Percentiles rank a stretch among this genome's conserved stretches.
Evolutionary conservation across 2,888 invertebrate genomes (phyloP).

Genomic region (Strigamia transsilvanica): DNA sequence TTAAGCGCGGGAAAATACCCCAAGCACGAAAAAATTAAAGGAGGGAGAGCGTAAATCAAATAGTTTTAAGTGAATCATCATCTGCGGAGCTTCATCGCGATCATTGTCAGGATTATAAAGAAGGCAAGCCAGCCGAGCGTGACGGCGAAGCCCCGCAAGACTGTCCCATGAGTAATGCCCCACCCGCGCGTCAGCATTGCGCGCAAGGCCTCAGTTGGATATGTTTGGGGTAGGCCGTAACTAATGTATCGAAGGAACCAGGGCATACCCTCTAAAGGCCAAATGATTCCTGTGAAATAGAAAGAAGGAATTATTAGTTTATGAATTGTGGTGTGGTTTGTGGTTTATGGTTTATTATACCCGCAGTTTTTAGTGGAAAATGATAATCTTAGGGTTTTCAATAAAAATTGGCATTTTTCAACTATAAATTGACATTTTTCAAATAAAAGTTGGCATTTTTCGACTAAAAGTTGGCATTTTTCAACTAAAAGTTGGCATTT

Average conservation of each 20-base stretch:
- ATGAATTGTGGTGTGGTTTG: neutral
- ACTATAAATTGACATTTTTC: too few species aligned
- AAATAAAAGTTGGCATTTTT: too few species aligned
- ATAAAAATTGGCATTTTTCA: too few species aligned
- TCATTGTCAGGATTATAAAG: constrained; percentile 59
- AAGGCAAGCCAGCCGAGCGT: constrained; percentile 62
- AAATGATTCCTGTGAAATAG: neutral
- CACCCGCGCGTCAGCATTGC: constrained; percentile 80
- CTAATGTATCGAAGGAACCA: constrained; percentile 72
- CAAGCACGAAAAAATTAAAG: neutral
- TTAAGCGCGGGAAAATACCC: neutral
- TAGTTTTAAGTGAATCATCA: constrained; percentile 7
- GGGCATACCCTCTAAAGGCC: constrained; percentile 31
- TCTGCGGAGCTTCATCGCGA: neutral
- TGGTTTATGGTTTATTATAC: too few species aligned
- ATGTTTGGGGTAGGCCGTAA: constrained; percentile 78
- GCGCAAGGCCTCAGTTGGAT: constrained; percentile 78
- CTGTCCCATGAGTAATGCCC: constrained; percentile 72
- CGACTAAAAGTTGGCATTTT: too few species aligned
- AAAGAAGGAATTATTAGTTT: neutral
- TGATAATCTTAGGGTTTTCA: too few species aligned
- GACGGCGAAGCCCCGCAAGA: constrained; percentile 74
- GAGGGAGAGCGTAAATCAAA: neutral
- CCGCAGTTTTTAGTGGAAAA: too few species aligned
- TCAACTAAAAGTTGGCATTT: too few species aligned